phyloP scores from a whole-genome alignment of 2,888 invertebrate genomes.

The Bombylius discolor region DNA sequence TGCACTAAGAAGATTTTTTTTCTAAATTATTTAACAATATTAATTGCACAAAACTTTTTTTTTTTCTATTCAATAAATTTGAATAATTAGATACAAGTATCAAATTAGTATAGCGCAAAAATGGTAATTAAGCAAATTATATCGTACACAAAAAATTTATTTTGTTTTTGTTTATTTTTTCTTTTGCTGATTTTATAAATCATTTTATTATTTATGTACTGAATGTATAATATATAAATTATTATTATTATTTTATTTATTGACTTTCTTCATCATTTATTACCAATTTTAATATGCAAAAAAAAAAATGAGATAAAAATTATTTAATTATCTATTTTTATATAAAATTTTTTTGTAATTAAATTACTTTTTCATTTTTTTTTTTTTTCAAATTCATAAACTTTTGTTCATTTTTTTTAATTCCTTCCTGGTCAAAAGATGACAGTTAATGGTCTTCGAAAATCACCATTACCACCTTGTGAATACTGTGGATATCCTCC shows the following conservation, averaged over 20 bases:
- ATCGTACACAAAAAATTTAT: background rate
- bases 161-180: conserved; percentile 1
- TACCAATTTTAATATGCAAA: too few relatives aligned
- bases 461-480: conserved; percentile 26
- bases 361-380: conserved; percentile 1
- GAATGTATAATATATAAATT: conserved; percentile 10
- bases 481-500: conserved; percentile 28
- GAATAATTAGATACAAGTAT: too few relatives aligned
- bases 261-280: background rate
- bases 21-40: too few relatives aligned
- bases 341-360: conserved; percentile 5
- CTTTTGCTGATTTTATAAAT: conserved; percentile 1
- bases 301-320: too few relatives aligned
- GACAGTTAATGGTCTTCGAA: conserved; percentile 35
- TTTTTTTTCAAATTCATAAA: too few relatives aligned
- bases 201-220: conserved; percentile 7
- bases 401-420: conserved; percentile 1
- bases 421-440: conserved; percentile 34
- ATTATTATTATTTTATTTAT: conserved; percentile 4
- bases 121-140: too few relatives aligned
- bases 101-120: too few relatives aligned
- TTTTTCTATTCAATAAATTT: too few relatives aligned
- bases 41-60: too few relatives aligned
- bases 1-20: too few relatives aligned
- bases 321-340: too few relatives aligned